phyloP scores from a whole-genome alignment of 2,888 invertebrate species.

The Stenoptilia bipunctidactyla region DNA sequence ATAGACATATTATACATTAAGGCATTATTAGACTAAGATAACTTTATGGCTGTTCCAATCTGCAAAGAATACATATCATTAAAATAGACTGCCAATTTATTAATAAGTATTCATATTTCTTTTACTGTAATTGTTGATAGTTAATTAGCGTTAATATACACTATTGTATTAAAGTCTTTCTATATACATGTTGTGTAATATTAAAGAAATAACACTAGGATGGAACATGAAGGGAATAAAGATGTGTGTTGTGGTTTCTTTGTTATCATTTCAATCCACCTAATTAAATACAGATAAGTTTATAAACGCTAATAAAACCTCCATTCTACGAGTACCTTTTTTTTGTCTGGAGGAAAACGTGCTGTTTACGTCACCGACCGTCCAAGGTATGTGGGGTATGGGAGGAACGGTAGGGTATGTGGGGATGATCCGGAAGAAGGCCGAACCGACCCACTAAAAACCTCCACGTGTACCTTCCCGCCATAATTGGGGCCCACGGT shows the following conservation, averaged over 20 bases:
- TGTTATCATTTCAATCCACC: conserved; percentile 16
- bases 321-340: too few relatives aligned
- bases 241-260: conserved; percentile 58
- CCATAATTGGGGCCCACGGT: too few relatives aligned
- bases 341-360: too few relatives aligned
- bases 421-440: too few relatives aligned
- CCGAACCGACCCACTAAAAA: too few relatives aligned
- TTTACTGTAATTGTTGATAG: conserved; percentile 63
- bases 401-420: too few relatives aligned
- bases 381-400: too few relatives aligned
- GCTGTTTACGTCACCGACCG: too few relatives aligned
- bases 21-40: conserved; percentile 7
- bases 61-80: conserved; percentile 70
- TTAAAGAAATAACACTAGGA: conserved; percentile 54
- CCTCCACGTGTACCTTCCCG: too few relatives aligned
- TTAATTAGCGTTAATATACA: conserved; percentile 59
- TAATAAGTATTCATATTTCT: conserved; percentile 59
- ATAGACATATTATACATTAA: conserved; percentile 8
- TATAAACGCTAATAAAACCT: too few relatives aligned
- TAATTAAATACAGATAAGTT: too few relatives aligned
- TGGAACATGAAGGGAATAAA: conserved; percentile 40
- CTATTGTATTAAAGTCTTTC: conserved; percentile 71
- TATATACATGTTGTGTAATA: conserved; percentile 71
- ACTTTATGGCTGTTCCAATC: conserved; percentile 62
- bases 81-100: conserved; percentile 65